Evolutionary conservation across 2,797 vertebrate genomes (phyloP).

Genomic region (Podarcis siculus): DNA sequence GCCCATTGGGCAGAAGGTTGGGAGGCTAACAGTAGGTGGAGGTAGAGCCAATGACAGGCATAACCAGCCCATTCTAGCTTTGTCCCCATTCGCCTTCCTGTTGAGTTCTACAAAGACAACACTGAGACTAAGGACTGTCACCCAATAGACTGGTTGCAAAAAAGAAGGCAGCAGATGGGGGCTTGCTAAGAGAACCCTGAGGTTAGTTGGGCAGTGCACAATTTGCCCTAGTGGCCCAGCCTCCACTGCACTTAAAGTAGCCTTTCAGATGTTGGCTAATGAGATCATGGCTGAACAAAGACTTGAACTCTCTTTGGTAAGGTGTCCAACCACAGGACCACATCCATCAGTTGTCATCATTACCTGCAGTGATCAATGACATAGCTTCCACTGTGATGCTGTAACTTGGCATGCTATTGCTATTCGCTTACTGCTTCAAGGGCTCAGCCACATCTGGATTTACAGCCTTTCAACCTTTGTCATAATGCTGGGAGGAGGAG

Average conservation of each 20-base stretch:
- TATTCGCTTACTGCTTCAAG: conserved; percentile 17
- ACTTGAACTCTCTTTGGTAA: not conserved
- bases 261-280: not conserved
- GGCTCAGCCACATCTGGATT: not conserved
- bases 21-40: too few relatives aligned
- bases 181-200: too few relatives aligned
- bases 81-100: too few relatives aligned
- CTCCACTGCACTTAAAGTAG: not conserved
- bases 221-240: too few relatives aligned
- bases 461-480: conserved; percentile 19
- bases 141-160: too few relatives aligned
- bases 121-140: too few relatives aligned
- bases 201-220: too few relatives aligned
- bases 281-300: not conserved
- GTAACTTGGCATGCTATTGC: not conserved
- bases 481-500: conserved; percentile 27
- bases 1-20: too few relatives aligned
- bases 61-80: too few relatives aligned
- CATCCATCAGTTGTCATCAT: not conserved
- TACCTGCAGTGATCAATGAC: not conserved
- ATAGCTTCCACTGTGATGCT: not conserved
- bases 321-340: not conserved
- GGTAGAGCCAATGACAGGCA: too few relatives aligned
- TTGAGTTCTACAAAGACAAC: too few relatives aligned
- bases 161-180: too few relatives aligned